Percentiles rank a stretch among this genome's conserved stretches.
Evolutionary conservation across 2,888 invertebrate species (phyloP).

Genomic region (Habroteleia sp.): DNA sequence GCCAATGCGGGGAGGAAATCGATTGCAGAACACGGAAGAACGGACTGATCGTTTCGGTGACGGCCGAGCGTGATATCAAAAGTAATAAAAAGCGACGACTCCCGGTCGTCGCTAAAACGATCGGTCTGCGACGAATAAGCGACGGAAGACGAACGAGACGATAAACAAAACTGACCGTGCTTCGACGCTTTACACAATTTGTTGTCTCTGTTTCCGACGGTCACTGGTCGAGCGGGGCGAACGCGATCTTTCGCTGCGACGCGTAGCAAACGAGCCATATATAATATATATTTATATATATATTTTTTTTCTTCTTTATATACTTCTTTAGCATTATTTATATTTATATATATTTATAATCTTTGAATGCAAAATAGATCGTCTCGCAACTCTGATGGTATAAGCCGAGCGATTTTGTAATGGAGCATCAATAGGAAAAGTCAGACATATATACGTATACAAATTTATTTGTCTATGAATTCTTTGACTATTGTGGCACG

Average conservation of each 20-base stretch:
- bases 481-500: conserved; percentile 61
- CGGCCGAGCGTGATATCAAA: conserved; percentile 53
- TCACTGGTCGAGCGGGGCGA: too few species aligned
- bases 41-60: conserved; percentile 34
- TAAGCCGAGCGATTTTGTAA: conserved; percentile 56
- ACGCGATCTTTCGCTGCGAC: too few species aligned
- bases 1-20: too few species aligned
- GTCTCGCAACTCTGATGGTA: conserved; percentile 62
- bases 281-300: background rate
- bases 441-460: conserved; percentile 61
- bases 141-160: too few species aligned
- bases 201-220: too few species aligned
- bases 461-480: conserved; percentile 63
- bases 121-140: conserved; percentile 1
- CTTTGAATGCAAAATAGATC: conserved; percentile 49
- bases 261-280: too few species aligned
- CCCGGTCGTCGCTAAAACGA: conserved; percentile 32
- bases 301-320: conserved; percentile 14
- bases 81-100: conserved; percentile 59
- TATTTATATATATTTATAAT: conserved; percentile 37
- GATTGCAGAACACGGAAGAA: background rate
- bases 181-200: too few species aligned
- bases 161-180: too few species aligned
- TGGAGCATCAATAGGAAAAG: conserved; percentile 58
- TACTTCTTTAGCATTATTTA: conserved; percentile 11